phyloP scores from a whole-genome alignment of 2,113 vertebrate species.

The Hippocampus comes region DNA sequence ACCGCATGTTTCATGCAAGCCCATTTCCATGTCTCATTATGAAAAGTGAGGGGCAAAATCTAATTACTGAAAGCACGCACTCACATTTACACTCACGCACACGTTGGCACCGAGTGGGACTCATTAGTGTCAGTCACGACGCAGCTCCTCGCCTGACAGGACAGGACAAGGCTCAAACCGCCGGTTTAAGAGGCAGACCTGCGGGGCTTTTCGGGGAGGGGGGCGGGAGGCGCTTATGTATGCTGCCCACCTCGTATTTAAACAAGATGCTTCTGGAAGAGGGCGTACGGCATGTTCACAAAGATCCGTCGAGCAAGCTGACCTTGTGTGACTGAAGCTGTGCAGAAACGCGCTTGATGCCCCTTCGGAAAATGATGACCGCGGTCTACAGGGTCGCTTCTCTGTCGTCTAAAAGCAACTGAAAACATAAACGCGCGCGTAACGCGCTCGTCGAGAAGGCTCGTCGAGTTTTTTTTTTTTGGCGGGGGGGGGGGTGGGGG shows the following conservation, averaged over 20 bases:
- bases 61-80: slow-evolving; percentile 2
- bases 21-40: neutral
- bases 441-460: neutral
- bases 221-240: neutral
- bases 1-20: neutral
- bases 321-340: slow-evolving; percentile 5
- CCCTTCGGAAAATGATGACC: slow-evolving; percentile 54
- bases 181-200: slow-evolving; percentile 90
- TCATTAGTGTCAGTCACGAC: slow-evolving; percentile 66
- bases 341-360: slow-evolving; percentile 17
- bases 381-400: slow-evolving; percentile 39
- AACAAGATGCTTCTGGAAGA: slow-evolving; percentile 52
- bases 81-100: neutral
- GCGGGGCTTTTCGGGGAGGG: neutral
- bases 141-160: slow-evolving; percentile 19
- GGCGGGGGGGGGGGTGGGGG: neutral
- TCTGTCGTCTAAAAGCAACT: slow-evolving; percentile 7
- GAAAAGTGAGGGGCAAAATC: neutral
- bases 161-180: slow-evolving; percentile 60
- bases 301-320: neutral
- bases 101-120: slow-evolving; percentile 12
- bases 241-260: slow-evolving; percentile 58
- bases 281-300: slow-evolving; percentile 10
- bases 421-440: neutral
- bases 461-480: neutral